Percentiles rank a stretch among this genome's conserved stretches.
Evolutionary conservation across 2,113 vertebrate genomes (phyloP).

Genomic region (Ictalurus punctatus): DNA sequence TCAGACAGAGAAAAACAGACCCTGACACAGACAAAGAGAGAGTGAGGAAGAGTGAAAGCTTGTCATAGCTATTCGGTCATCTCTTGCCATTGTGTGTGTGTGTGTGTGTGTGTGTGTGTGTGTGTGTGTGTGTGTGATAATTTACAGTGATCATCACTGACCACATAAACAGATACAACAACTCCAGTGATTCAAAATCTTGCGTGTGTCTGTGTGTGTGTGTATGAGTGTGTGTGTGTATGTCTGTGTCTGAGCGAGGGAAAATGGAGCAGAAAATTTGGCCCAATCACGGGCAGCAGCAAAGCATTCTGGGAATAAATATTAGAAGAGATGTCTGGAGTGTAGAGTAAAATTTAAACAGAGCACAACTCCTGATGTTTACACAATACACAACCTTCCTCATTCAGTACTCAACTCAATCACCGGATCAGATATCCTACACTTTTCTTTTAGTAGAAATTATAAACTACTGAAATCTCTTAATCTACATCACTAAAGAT

Average conservation of each 20-base stretch:
- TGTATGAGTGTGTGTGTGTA: constrained; percentile 3
- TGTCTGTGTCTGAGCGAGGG: constrained; percentile 40
- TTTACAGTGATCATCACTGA: background rate
- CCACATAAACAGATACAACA: background rate
- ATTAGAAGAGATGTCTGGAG: constrained; percentile 19
- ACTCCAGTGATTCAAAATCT: background rate
- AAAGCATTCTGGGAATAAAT: constrained; percentile 57
- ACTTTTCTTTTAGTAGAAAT: background rate
- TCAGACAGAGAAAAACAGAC: constrained; percentile 22
- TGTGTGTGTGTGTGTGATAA: constrained; percentile 1
- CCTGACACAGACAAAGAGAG: background rate
- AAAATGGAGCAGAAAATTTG: constrained; percentile 75
- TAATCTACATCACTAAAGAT: background rate
- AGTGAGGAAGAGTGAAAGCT: constrained; percentile 42
- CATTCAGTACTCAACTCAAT: background rate
- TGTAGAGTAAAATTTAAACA: constrained; percentile 20
- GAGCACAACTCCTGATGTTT: constrained; percentile 1
- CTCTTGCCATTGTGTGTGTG: constrained; percentile 6
- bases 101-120: constrained; percentile 13
- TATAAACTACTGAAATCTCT: background rate
- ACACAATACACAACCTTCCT: constrained; percentile 6
- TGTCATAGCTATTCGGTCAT: constrained; percentile 36
- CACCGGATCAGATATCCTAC: background rate
- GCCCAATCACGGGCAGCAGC: constrained; percentile 58
- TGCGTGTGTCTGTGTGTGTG: constrained; percentile 8